These are phyloP conservation scores for Acanthococcus lagerstroemiae DNA, from an alignment of 2,888 invertebrate genomes.

Conservation along the genomic window DNA sequence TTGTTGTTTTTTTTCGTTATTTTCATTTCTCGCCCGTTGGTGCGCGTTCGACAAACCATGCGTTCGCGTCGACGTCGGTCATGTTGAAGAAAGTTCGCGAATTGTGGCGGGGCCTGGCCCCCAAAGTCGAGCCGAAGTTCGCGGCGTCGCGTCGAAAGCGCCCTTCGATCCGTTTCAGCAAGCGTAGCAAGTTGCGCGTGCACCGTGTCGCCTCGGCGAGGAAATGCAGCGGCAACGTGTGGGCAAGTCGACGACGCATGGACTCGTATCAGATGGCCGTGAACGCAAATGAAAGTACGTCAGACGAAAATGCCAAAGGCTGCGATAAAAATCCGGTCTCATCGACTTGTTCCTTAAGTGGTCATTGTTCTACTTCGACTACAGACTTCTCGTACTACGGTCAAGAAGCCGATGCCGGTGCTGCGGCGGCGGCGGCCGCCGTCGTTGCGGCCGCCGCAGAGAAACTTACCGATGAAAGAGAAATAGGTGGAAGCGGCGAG, in stretches of 20 bases:
- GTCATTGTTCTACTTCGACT: conserved; percentile 25
- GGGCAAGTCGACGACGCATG: conserved; percentile 10
- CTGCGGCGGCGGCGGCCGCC: too few species aligned
- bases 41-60: too few species aligned
- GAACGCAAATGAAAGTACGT: conserved; percentile 22
- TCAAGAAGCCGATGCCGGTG: conserved; percentile 6
- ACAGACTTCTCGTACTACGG: conserved; percentile 3
- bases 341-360: conserved; percentile 22
- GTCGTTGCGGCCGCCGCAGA: too few species aligned
- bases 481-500: conserved; percentile 16
- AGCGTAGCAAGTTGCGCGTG: conserved; percentile 8
- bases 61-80: too few species aligned
- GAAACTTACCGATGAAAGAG: conserved; percentile 22
- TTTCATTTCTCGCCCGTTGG: too few species aligned
- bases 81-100: conserved; percentile 15
- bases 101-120: not conserved
- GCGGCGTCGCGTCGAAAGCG: conserved; percentile 1
- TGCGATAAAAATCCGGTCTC: conserved; percentile 23
- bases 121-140: not conserved
- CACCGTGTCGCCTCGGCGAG: conserved; percentile 9
- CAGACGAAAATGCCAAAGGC: conserved; percentile 26
- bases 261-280: conserved; percentile 21
- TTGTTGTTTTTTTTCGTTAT: too few species aligned
- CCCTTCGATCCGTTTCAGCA: conserved; percentile 14
- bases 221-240: too few species aligned